Evolutionary conservation across 2,888 invertebrate genomes (phyloP).

Genomic region (Phyllotreta striolata): DNA sequence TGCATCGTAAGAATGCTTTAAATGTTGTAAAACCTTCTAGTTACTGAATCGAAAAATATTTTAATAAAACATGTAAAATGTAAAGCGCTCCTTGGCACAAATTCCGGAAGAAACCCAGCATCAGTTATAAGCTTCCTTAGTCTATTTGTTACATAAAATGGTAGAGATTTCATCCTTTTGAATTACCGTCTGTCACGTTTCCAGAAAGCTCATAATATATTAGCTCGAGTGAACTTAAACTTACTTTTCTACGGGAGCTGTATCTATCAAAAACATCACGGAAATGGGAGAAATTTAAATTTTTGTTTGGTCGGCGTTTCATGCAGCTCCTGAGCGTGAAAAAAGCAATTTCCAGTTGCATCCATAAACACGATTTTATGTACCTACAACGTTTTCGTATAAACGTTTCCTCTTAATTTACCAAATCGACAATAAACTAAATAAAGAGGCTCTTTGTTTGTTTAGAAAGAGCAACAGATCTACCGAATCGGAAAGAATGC

Average conservation of each 20-base stretch:
- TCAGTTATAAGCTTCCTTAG: conserved; percentile 12
- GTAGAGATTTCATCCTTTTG: conserved; percentile 11
- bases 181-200: conserved; percentile 19
- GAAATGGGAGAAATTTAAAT: conserved; percentile 5
- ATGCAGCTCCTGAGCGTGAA: no score
- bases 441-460: conserved; percentile 34
- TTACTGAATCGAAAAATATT: conserved; percentile 6
- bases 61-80: background rate
- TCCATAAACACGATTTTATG: background rate
- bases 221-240: conserved; percentile 9
- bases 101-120: conserved; percentile 6
- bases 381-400: conserved; percentile 5
- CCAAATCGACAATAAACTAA: background rate
- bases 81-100: background rate
- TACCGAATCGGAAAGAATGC: conserved; percentile 71
- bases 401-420: background rate
- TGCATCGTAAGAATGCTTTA: background rate
- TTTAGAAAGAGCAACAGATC: conserved; percentile 73
- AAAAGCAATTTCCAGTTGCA: no score
- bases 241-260: conserved; percentile 4
- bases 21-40: background rate
- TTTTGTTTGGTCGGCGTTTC: background rate
- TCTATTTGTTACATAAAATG: conserved; percentile 8
- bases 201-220: conserved; percentile 12
- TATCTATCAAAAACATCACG: conserved; percentile 8